Evolutionary conservation across 2,113 vertebrate genomes (phyloP).

Genomic region (Ascaphus truei): DNA sequence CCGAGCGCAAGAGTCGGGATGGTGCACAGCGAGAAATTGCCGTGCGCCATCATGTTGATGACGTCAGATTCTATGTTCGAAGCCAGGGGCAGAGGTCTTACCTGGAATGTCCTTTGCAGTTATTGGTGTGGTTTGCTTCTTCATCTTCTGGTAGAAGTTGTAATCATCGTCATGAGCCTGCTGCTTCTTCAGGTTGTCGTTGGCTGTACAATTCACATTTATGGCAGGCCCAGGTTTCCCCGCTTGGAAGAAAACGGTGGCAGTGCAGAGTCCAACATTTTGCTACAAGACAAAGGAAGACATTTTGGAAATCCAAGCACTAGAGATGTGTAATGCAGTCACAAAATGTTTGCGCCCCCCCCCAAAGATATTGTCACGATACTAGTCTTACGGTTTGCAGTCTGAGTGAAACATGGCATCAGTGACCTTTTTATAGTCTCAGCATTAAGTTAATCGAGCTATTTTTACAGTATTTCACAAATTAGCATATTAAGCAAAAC

Average conservation of each 20-base stretch:
- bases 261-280: constrained; percentile 47
- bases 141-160: constrained; percentile 50
- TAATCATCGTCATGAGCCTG: constrained; percentile 44
- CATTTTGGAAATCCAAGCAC: too few relatives aligned
- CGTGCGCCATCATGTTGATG: neutral
- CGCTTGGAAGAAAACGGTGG: constrained; percentile 53
- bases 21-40: neutral
- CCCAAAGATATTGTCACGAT: too few relatives aligned
- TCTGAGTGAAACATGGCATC: too few relatives aligned
- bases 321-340: too few relatives aligned
- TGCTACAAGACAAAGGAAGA: neutral
- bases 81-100: constrained; percentile 24
- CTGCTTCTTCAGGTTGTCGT: constrained; percentile 29
- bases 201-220: constrained; percentile 45
- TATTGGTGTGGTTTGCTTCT: constrained; percentile 40
- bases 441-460: too few relatives aligned
- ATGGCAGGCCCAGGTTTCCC: constrained; percentile 47
- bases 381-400: too few relatives aligned
- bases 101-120: constrained; percentile 53
- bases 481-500: too few relatives aligned
- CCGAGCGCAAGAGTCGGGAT: too few relatives aligned
- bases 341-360: too few relatives aligned
- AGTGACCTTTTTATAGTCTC: too few relatives aligned
- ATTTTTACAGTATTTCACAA: too few relatives aligned
- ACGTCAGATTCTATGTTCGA: neutral